These are phyloP conservation scores for Thamnophis sirtalis DNA, from an alignment of 2,113 vertebrate species.

Conservation along the genomic window DNA sequence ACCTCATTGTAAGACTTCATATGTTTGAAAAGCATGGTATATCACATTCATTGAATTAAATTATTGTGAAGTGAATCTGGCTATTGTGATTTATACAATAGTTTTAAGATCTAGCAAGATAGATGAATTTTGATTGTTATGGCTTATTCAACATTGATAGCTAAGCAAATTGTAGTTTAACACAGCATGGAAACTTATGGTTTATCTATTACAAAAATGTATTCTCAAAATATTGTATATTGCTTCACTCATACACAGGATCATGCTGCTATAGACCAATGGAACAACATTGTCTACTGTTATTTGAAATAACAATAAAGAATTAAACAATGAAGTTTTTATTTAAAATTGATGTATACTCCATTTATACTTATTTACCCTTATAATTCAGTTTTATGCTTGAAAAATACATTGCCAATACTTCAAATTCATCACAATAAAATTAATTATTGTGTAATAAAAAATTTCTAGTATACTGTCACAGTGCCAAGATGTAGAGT, in stretches of 20 bases:
- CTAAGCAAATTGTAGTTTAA: not conserved
- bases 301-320: conserved; percentile 50
- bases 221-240: not conserved
- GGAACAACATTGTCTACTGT: conserved; percentile 31
- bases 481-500: conserved; percentile 42
- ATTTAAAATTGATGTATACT: conserved; percentile 48
- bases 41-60: not conserved
- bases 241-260: not conserved
- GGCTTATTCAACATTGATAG: not conserved
- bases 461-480: conserved; percentile 48
- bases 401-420: conserved; percentile 53
- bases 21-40: not conserved
- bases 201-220: not conserved
- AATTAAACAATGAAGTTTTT: conserved; percentile 52
- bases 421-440: conserved; percentile 59
- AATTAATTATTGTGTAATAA: conserved; percentile 60
- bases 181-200: not conserved
- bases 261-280: conserved; percentile 22
- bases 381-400: conserved; percentile 44
- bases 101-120: not conserved
- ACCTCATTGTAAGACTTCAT: not conserved
- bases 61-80: not conserved
- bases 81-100: not conserved
- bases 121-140: not conserved
- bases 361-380: conserved; percentile 45